Conservation (phyloP, 1,140 invertebrate genomes). For the Eurytemora carolleeae region DNA sequence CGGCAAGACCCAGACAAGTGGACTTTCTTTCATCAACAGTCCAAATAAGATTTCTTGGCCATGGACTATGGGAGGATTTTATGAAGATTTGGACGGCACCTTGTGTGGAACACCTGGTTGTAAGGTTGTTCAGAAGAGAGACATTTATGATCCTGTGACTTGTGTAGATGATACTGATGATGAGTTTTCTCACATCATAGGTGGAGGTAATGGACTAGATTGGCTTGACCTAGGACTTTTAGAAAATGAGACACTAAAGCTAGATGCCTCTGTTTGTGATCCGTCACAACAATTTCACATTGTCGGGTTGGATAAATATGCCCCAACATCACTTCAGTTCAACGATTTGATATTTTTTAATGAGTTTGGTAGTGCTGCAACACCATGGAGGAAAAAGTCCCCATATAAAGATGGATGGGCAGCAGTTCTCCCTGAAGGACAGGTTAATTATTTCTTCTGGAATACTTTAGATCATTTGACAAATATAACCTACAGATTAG, state of each 20-base stretch:
- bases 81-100: conserved; percentile 16
- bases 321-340: conserved; percentile 9
- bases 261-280: conserved; percentile 10
- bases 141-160: conserved; percentile 2
- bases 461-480: conserved; percentile 6
- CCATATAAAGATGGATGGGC: conserved; percentile 16
- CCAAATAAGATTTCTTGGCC: conserved; percentile 12
- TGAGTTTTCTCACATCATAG: conserved; percentile 10
- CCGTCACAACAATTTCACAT: conserved; percentile 2
- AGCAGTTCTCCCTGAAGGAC: conserved; percentile 10
- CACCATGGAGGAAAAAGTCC: conserved; percentile 14
- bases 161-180: conserved; percentile 5
- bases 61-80: conserved; percentile 17
- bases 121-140: conserved; percentile 11
- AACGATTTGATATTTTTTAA: conserved; percentile 12
- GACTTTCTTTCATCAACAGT: not conserved
- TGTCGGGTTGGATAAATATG: conserved; percentile 10
- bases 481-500: not conserved
- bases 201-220: not conserved
- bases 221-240: not conserved
- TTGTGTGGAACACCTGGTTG: conserved; percentile 10
- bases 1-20: not conserved
- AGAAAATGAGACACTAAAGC: conserved; percentile 1
- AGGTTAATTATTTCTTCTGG: conserved; percentile 4
- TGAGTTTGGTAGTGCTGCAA: conserved; percentile 1